These are phyloP conservation scores for Oryzias celebensis DNA, from an alignment of 2,113 vertebrate species.

Conservation along the genomic window DNA sequence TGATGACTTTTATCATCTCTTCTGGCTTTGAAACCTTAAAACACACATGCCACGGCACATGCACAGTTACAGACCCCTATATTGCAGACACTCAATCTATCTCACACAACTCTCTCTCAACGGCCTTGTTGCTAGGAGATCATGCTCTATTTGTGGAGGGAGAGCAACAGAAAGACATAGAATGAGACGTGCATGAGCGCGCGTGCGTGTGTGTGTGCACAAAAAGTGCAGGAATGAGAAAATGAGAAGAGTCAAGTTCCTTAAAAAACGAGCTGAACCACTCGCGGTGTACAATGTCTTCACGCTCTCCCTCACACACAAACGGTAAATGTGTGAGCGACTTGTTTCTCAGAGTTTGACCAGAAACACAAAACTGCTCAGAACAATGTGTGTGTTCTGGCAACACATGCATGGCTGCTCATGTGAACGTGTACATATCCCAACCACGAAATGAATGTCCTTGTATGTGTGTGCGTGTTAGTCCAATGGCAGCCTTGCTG, in stretches of 20 bases:
- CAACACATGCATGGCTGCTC: constrained; percentile 26
- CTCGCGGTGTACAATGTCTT: constrained; percentile 9
- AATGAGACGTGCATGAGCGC: constrained; percentile 2
- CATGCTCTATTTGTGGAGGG: constrained; percentile 63
- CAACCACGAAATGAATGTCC: neutral
- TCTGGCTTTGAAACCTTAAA: constrained; percentile 36
- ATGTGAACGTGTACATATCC: constrained; percentile 26
- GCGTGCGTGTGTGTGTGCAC: neutral
- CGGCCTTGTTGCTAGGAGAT: constrained; percentile 70
- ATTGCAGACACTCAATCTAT: constrained; percentile 53
- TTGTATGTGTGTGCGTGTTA: constrained; percentile 22
- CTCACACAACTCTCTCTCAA: constrained; percentile 53
- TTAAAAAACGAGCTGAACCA: constrained; percentile 16
- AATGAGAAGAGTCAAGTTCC: constrained; percentile 32
- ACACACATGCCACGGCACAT: neutral
- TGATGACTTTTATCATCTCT: constrained; percentile 53
- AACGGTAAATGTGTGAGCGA: neutral
- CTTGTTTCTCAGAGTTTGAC: constrained; percentile 7
- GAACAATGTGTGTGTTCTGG: constrained; percentile 24
- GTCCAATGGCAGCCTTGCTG: constrained; percentile 20
- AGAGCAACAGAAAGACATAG: constrained; percentile 37
- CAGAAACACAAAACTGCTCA: no score
- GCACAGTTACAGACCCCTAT: constrained; percentile 19
- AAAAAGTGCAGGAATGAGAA: constrained; percentile 31
- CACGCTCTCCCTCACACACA: constrained; percentile 1